A percentile compares a stretch with the other conserved stretches of the same genome.
Evolutionary conservation across 2,888 invertebrate genomes (phyloP).

Genomic region (Scaptodrosophila latifasciaeformis): DNA sequence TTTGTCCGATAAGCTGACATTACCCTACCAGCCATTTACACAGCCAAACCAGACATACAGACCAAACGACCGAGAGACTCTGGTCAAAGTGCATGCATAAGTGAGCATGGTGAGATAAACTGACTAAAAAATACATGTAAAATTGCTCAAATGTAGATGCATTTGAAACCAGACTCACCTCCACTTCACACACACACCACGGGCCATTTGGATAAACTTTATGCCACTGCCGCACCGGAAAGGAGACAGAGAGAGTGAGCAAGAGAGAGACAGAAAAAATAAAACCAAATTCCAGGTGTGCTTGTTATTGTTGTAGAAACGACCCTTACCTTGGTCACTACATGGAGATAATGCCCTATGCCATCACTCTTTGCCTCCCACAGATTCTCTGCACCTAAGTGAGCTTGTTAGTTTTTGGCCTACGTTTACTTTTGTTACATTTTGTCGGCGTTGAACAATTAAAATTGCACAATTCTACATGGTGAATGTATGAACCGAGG

Average conservation of each 20-base stretch:
- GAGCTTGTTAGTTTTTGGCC: conserved; percentile 13
- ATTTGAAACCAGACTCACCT: no score
- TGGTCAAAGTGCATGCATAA: conserved; percentile 17
- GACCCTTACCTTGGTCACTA: background rate
- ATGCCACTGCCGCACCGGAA: conserved; percentile 9
- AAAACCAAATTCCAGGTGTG: conserved; percentile 38
- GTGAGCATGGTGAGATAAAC: conserved; percentile 15
- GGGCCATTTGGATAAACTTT: conserved; percentile 43
- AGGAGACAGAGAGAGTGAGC: background rate
- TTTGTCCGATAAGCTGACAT: conserved; percentile 46
- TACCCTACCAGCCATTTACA: background rate
- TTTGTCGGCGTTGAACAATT: conserved; percentile 36
- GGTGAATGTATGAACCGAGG: conserved; percentile 5
- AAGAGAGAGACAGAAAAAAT: no score
- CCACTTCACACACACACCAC: no score
- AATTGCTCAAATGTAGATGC: no score
- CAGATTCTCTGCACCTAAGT: no score
- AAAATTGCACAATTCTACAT: conserved; percentile 47
- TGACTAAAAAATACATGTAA: background rate
- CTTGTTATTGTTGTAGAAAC: conserved; percentile 47
- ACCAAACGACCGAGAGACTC: background rate
- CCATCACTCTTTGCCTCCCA: background rate
- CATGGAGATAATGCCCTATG: no score
- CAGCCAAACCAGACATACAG: no score
- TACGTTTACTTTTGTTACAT: conserved; percentile 2